phyloP scores from a whole-genome alignment of 1,140 invertebrate genomes.

The Monochamus saltuarius region DNA sequence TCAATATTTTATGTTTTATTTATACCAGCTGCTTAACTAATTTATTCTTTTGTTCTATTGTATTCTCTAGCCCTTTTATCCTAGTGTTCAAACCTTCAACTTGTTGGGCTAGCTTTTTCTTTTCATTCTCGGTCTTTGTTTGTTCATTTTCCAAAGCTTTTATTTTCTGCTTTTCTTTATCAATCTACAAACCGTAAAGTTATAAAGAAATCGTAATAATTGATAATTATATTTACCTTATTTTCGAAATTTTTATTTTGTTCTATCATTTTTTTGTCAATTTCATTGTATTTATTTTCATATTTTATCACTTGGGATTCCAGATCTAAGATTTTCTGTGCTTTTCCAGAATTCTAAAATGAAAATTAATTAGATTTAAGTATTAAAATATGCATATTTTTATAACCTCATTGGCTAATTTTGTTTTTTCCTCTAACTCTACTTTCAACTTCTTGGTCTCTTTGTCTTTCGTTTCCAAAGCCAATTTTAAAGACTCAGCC shows the following conservation, averaged over 20 bases:
- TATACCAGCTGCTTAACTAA: constrained; percentile 63
- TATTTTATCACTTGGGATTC: constrained; percentile 61
- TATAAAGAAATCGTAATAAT: background rate
- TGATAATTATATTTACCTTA: constrained; percentile 52
- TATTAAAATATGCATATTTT: constrained; percentile 6
- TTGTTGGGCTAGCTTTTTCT: constrained; percentile 40
- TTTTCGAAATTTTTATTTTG: constrained; percentile 62
- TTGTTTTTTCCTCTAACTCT: constrained; percentile 58
- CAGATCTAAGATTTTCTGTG: constrained; percentile 58
- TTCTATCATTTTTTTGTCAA: constrained; percentile 62
- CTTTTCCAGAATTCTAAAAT: constrained; percentile 58
- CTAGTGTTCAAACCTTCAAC: constrained; percentile 57
- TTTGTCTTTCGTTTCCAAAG: constrained; percentile 52
- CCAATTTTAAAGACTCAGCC: constrained; percentile 53
- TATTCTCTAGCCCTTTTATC: constrained; percentile 58
- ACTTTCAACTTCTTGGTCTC: constrained; percentile 61
- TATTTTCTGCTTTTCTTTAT: constrained; percentile 59
- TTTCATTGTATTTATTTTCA: constrained; percentile 63
- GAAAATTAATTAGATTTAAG: constrained; percentile 12
- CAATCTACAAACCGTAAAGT: constrained; percentile 56
- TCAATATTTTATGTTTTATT: background rate
- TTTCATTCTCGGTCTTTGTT: constrained; percentile 58
- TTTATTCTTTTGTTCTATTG: constrained; percentile 58
- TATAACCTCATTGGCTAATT: constrained; percentile 55
- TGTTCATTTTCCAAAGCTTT: constrained; percentile 60